These are phyloP conservation scores for Psilanteris sp. DNA, from an alignment of 1,140 invertebrate genomes.

Conservation along the genomic window DNA sequence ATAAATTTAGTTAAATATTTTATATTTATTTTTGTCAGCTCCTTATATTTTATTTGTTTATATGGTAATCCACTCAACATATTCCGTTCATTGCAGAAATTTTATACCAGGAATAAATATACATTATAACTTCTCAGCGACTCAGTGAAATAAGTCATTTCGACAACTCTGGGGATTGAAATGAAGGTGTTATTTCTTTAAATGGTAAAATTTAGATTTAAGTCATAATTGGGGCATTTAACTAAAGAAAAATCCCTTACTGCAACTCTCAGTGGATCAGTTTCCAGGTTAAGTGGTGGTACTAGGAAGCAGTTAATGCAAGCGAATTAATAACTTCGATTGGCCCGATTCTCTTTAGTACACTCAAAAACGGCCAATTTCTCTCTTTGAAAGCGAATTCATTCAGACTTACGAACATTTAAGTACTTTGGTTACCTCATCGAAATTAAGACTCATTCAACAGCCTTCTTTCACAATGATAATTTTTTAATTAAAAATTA, in stretches of 20 bases:
- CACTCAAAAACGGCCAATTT: constrained; percentile 59
- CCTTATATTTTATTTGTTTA: no score
- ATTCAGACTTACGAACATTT: constrained; percentile 45
- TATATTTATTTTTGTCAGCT: no score
- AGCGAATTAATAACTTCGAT: constrained; percentile 63
- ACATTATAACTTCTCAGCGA: constrained; percentile 9
- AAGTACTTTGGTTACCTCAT: constrained; percentile 30
- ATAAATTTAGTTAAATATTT: no score
- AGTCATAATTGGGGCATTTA: constrained; percentile 41
- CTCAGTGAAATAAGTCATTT: not conserved
- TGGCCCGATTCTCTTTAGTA: constrained; percentile 56
- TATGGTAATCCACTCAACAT: no score
- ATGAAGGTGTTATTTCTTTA: constrained; percentile 12
- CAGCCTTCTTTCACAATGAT: constrained; percentile 24
- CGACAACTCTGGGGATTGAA: not conserved
- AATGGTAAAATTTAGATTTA: constrained; percentile 3
- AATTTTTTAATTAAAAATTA: constrained; percentile 46
- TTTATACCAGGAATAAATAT: no score
- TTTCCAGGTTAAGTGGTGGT: constrained; percentile 61
- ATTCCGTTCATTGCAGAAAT: no score
- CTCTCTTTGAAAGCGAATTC: constrained; percentile 56
- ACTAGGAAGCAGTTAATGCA: constrained; percentile 55
- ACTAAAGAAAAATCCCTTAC: constrained; percentile 30
- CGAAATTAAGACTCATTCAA: constrained; percentile 46
- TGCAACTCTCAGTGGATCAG: constrained; percentile 38